Conservation (phyloP, 2,797 vertebrate genomes). For the Tangara arthus region DNA sequence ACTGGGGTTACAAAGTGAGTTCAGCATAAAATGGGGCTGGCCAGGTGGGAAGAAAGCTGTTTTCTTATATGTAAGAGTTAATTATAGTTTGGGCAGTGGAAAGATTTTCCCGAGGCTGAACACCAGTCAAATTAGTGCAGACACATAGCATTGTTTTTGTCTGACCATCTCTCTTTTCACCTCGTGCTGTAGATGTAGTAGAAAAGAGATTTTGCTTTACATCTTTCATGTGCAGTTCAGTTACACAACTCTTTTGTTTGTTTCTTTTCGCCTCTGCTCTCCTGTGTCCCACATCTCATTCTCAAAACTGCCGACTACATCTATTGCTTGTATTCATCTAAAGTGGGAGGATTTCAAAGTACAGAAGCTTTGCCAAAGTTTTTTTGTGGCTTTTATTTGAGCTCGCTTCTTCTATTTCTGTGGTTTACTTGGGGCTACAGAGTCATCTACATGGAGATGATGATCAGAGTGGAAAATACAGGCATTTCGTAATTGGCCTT, state of each 20-base stretch:
- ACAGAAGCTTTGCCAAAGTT: background rate
- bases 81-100: background rate
- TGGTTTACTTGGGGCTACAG: background rate
- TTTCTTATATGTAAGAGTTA: background rate
- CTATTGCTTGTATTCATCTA: background rate
- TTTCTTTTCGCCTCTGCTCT: background rate
- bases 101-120: background rate
- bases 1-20: background rate
- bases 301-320: background rate
- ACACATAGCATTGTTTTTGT: background rate
- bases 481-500: background rate
- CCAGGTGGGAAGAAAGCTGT: background rate
- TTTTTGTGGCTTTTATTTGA: conserved; percentile 18
- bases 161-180: background rate
- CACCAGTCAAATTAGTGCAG: background rate
- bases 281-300: background rate
- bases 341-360: conserved; percentile 18
- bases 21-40: background rate
- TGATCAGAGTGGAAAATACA: background rate
- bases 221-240: background rate
- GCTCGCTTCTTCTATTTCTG: conserved; percentile 3
- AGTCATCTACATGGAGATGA: background rate
- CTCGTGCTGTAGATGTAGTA: background rate
- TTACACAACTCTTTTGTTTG: background rate
- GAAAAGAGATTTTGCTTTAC: background rate